Evolutionary conservation across 2,113 vertebrate species (phyloP).

Genomic region (Ictalurus punctatus): DNA sequence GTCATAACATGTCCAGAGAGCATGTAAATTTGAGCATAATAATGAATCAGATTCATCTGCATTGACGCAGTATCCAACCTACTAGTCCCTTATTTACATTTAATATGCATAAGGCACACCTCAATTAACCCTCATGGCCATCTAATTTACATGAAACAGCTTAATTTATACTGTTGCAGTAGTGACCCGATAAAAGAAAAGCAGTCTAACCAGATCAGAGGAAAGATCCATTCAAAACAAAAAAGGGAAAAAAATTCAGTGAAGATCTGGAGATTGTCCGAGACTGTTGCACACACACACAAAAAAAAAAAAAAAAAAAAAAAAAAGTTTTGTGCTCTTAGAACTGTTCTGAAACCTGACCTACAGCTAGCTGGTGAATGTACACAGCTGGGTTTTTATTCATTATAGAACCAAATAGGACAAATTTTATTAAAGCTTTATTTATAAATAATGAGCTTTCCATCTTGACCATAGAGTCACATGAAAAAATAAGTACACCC

Average conservation of each 20-base stretch:
- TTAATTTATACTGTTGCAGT: background rate
- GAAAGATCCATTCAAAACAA: background rate
- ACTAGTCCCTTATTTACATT: background rate
- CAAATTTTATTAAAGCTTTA: background rate
- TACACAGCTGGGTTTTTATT: background rate
- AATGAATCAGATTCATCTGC: background rate
- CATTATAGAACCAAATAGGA: background rate
- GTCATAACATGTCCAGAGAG: background rate
- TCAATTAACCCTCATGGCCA: background rate
- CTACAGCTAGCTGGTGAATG: background rate
- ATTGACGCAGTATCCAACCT: background rate
- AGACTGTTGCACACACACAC: too few species aligned
- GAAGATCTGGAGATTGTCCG: background rate
- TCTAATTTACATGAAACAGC: background rate
- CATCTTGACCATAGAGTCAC: too few species aligned
- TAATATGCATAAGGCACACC: background rate
- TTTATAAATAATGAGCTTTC: background rate
- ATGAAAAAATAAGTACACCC: too few species aligned
- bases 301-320: background rate
- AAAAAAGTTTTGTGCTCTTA: background rate
- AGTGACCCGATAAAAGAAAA: background rate
- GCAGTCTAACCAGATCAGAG: background rate
- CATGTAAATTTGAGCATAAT: background rate
- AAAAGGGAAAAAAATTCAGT: background rate
- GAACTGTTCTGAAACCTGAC: background rate